These are phyloP conservation scores for Okapia johnstoni DNA, from an alignment of 2,113 vertebrate species.

Conservation along the genomic window DNA sequence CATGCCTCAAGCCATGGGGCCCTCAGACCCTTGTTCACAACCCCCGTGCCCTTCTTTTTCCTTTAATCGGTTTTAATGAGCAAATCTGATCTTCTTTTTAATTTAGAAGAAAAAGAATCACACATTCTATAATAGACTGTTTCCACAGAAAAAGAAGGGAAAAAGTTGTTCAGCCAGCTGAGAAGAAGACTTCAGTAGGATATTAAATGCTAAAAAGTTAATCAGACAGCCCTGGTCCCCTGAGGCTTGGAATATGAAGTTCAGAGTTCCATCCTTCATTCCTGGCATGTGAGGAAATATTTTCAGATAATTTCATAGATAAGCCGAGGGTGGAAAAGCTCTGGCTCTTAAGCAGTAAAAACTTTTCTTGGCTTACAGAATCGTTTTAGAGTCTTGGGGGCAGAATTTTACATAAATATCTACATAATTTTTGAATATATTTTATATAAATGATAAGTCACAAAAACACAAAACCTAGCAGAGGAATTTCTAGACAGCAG, in stretches of 20 bases:
- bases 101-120: not conserved
- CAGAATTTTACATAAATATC: not conserved
- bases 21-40: not conserved
- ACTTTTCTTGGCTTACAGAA: constrained; percentile 41
- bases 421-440: constrained; percentile 5
- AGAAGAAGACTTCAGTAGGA: not conserved
- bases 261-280: not conserved
- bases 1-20: accelerated
- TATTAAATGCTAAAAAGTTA: constrained; percentile 12
- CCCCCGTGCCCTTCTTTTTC: not conserved
- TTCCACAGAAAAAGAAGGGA: not conserved
- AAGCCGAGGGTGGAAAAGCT: constrained; percentile 37
- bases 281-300: constrained; percentile 38
- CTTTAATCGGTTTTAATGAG: not conserved
- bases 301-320: constrained; percentile 43
- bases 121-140: not conserved
- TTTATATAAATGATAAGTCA: not conserved
- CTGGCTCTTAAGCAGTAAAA: constrained; percentile 37
- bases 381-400: not conserved
- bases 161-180: not conserved
- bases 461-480: not conserved
- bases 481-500: not conserved
- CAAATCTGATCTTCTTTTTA: not conserved
- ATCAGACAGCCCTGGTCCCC: not conserved
- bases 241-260: not conserved